Percentiles rank a stretch among this genome's conserved stretches.
phyloP scores from a whole-genome alignment of 2,888 invertebrate genomes.

The Scaptomyza polygonia region DNA sequence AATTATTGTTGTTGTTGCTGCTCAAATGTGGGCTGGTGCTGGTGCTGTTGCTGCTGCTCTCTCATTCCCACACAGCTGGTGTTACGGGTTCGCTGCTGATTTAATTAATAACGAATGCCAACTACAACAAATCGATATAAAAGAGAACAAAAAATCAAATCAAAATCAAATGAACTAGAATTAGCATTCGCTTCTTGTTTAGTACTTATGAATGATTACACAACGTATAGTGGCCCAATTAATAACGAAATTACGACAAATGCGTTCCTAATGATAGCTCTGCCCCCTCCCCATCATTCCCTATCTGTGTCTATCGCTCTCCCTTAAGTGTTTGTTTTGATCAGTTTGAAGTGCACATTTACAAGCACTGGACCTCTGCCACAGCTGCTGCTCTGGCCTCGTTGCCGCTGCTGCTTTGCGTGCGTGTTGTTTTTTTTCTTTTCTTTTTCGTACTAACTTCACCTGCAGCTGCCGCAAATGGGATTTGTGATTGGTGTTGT shows the following conservation, averaged over 20 bases:
- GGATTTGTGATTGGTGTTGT: not conserved
- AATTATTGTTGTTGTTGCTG: conserved; percentile 41
- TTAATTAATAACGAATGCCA: conserved; percentile 78
- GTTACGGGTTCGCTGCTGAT: conserved; percentile 56
- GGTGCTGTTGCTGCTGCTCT: conserved; percentile 36
- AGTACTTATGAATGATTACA: conserved; percentile 76
- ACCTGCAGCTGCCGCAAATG: too few species aligned
- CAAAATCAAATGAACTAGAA: conserved; percentile 60
- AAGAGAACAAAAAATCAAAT: conserved; percentile 51
- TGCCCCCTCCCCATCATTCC: not conserved
- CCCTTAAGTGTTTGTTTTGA: conserved; percentile 54
- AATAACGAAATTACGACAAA: conserved; percentile 48
- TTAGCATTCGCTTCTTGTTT: conserved; percentile 42
- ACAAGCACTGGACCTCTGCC: conserved; percentile 26
- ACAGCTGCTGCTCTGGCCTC: conserved; percentile 10
- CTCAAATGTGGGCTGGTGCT: conserved; percentile 42
- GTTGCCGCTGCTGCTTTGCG: conserved; percentile 25
- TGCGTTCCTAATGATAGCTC: conserved; percentile 44
- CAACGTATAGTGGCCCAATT: conserved; percentile 59
- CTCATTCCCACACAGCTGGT: conserved; percentile 56
- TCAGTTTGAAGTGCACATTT: conserved; percentile 48
- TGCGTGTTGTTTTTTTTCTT: conserved; percentile 26
- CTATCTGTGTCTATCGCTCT: not conserved
- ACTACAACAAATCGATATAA: conserved; percentile 76
- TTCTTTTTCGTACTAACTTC: conserved; percentile 14